Conservation (phyloP, 2,888 invertebrate species). For the Cremastinae sp. region DNA sequence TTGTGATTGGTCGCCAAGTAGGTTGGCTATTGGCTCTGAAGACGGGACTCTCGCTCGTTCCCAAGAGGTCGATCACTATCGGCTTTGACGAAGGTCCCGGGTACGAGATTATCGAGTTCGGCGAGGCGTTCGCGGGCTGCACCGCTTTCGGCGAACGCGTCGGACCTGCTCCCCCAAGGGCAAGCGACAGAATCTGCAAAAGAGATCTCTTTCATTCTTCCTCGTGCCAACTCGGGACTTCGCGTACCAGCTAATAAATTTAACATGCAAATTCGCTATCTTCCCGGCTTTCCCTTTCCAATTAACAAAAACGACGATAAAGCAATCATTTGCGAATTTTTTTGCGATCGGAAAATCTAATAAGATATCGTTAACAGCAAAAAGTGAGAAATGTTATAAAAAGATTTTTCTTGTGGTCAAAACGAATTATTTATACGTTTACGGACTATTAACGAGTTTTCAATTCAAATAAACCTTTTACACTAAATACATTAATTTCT, state of each 20-base stretch:
- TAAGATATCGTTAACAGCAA: too few species aligned
- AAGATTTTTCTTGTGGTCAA: too few species aligned
- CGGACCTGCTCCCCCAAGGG: slow-evolving; percentile 72
- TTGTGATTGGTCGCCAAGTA: slow-evolving; percentile 66
- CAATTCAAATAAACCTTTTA: too few species aligned
- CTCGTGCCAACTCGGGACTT: not conserved
- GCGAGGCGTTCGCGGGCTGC: slow-evolving; percentile 65
- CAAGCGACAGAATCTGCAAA: slow-evolving; percentile 75
- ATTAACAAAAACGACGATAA: not conserved
- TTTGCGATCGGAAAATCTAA: too few species aligned
- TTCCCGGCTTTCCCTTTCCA: not conserved
- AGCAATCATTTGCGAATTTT: not conserved
- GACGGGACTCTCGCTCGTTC: slow-evolving; percentile 60
- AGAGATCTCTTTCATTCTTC: slow-evolving; percentile 5
- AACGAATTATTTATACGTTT: too few species aligned
- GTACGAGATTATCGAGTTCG: slow-evolving; percentile 66
- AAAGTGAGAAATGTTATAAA: too few species aligned
- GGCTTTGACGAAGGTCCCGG: slow-evolving; percentile 66
- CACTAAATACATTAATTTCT: too few species aligned
- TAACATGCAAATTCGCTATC: slow-evolving; percentile 15
- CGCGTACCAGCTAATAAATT: not conserved
- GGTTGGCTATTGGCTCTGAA: slow-evolving; percentile 56
- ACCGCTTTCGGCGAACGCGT: slow-evolving; percentile 77
- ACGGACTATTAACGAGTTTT: too few species aligned
- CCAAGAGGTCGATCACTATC: slow-evolving; percentile 73